Base-by-base conservation (phyloP, 2,113 vertebrate species). In the Sakesphorus luctuosus region DNA sequence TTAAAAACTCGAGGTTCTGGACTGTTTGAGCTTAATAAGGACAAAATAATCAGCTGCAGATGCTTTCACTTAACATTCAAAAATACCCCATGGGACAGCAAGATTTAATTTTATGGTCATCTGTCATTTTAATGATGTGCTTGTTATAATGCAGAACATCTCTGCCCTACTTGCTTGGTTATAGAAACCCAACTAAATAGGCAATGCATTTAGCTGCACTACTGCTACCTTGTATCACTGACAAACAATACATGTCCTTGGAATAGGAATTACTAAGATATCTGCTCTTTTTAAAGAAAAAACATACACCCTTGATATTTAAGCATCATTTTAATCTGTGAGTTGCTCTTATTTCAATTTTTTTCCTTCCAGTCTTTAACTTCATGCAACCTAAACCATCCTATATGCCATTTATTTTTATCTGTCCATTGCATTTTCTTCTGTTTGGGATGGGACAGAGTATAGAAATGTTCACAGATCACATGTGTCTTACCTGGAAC, bases 91-190 rank as follows among this genome's bases (percentile, higher is more conserved):
- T 50, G 44, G 56, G 74, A 91, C 40, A 86, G 66, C 13, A 59
- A 92, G 73, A 97, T 96, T 95, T 84, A 84, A 93, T 96, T 96
- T 83, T 93, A 66, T 94, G 95, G 53, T 96, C 89, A 94, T 94
- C 94, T 96, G 88, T 89, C 87, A 93, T 82, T 84, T 94, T 83
- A 95, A 96, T 95, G 85, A 92, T 84, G 94, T 65, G 58, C 44
- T 68, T 96, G 92, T 62, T 89, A 89, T 67, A 94, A 90, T 69
- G 86, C 94, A 97, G 93, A 97, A 78, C 83, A 94, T 78, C 75
- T 95, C 89, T 91, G 84, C 61, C 84, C 79, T 90, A 89, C 46
- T 92, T 86, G 80, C 44, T 55, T 84, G 62, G 81, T 80, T 93
- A 69, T 17, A 56, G 92, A 95, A 95, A 87, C 92, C 52, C 62